Evolutionary conservation across 2,888 invertebrate species (phyloP).

Genomic region (Brenthis hecate): DNA sequence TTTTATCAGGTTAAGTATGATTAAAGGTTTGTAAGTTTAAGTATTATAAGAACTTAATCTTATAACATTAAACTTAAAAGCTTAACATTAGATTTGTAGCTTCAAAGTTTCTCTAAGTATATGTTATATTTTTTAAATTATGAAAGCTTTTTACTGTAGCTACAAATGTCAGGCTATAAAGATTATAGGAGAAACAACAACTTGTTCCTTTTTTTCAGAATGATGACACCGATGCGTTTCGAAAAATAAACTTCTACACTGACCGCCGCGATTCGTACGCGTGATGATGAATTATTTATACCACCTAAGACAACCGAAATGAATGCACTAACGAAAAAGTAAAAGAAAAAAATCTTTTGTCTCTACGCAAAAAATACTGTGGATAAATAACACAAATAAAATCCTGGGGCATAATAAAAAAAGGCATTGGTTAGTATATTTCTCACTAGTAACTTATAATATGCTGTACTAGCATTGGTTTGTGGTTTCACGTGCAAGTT

Average conservation of each 20-base stretch:
- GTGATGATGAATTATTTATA: conserved; percentile 82
- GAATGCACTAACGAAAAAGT: conserved; percentile 78
- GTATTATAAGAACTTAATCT: no score
- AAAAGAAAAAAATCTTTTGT: conserved; percentile 60
- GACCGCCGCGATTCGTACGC: conserved; percentile 60
- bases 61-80: no score
- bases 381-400: conserved; percentile 80
- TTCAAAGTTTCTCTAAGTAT: no score
- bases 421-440: conserved; percentile 57
- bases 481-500: no score
- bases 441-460: neutral
- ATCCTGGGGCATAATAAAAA: conserved; percentile 77
- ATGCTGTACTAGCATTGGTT: no score
- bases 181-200: neutral
- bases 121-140: no score
- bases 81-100: no score
- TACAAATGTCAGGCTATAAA: conserved; percentile 38
- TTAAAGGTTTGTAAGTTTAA: no score
- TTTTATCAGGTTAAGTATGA: no score
- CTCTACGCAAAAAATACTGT: conserved; percentile 49
- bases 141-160: conserved; percentile 19
- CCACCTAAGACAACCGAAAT: conserved; percentile 75
- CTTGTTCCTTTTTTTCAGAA: conserved; percentile 9
- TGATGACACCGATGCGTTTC: conserved; percentile 11
- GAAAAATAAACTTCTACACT: conserved; percentile 66